Base-by-base conservation (phyloP, 2,113 vertebrate species). In the Athene cunicularia region DNA sequence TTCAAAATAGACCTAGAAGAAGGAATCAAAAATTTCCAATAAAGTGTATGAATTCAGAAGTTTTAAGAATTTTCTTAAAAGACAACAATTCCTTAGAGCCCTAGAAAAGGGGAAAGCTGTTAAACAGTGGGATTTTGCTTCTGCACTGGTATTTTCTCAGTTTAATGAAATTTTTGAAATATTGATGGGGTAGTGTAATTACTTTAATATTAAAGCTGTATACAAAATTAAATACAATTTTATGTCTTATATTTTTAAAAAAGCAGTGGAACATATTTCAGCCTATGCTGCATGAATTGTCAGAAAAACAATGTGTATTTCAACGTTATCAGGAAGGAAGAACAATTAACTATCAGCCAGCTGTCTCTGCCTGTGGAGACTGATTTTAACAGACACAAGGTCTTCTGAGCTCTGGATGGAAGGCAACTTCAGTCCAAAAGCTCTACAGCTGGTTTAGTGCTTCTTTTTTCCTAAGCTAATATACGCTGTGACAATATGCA, bases 1-100 rank as follows among this genome's bases (percentile, higher is more conserved):
- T 99, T 98, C 80, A 98, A 98, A 98, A 98, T 98, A 98, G 98
- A 98, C 80, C 81, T 98, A 32, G 97, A 98, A 96, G 98, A 97
- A 82, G 98, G 97, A 41, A 94, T 98, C 5, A 95, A 99, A 96
- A 98, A 98, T 93, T 91, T 98, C 63, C 95, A 97, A 74, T 96
- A 91, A 88, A 97, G 76, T 98, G 72, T 93, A 96, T 73, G 88
- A 96, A 62, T 97, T 98, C 70, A 92, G 63, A 84, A 97, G 85
- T 77, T 98, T 98, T 88, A 98, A 98, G 92, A 97, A 96, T 7
- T 68, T 84, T 81, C 91, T 75, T 97, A 89, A 75, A 90, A 93
- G 15, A 88, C 74, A 70, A 76, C 73, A 94, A 93, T 98, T 84
- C 43, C 85, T 33, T 81, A 68, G n/a, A 97, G 92, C 28, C 28